Evolutionary conservation across 2,888 invertebrate genomes (phyloP), one percentile per base, ranked within the genome.

Genomic region (Dasysyrphus albostriatus): DNA sequence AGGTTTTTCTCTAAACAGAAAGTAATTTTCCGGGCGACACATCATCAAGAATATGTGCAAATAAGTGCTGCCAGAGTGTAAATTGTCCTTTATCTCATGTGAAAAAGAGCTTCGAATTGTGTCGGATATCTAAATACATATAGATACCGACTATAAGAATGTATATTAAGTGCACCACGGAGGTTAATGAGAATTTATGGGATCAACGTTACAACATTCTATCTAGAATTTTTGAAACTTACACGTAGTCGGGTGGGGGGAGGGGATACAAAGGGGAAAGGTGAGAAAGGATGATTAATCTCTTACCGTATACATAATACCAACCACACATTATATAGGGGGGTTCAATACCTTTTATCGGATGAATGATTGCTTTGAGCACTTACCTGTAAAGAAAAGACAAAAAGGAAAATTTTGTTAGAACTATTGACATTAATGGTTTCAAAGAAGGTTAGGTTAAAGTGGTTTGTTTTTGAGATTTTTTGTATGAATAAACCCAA

Each of bases 121-220:
- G 19, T 75, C 3, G 24, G 24, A 3, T 16, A 54, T 39, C 67
- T 19, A 49, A 3, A 24, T 24, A 24, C 24, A 65, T 59, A 70
- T 59, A 70, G 51, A 59, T 42, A 49, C 59, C 16, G 16, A 69
- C 39, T 54, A 12, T 58, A 39, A 75, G 56, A 56, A 44, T 58
- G 56, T 61, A 44, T 58, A 39, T 54, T 75, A 44, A 67, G 63
- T 65, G 58, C 74, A 74, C 32, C 77, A 74, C 19, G 8, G 65
- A 75, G 87, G 87, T 87, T 87, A 87, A 87, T 87, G 83, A 79
- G 79, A 87, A 87, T 87, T 83, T 87, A 87, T 83, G 87, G 59
- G 83, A 75, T 87, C 75, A 83, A 72, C 59, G 72, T 75, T 59
- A 83, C 67, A 74, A 59, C 7, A 44, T 63, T 49, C 54, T 54